Evolutionary conservation across 2,113 vertebrate species (phyloP).

Genomic region (Neotoma lepida): DNA sequence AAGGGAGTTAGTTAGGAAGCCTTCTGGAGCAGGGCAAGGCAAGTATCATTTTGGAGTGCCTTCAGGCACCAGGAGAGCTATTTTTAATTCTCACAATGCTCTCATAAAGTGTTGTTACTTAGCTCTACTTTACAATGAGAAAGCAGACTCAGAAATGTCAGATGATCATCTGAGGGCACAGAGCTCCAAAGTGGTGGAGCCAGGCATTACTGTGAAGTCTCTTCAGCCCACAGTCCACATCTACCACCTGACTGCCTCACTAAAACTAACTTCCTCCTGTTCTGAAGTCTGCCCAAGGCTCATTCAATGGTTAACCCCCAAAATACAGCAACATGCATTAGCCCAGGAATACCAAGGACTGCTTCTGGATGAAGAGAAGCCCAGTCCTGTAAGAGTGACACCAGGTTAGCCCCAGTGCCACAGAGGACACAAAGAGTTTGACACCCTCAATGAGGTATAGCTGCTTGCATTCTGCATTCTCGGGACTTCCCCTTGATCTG

Average conservation of each 20-base stretch:
- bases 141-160: constrained; percentile 20
- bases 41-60: not conserved
- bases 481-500: not conserved
- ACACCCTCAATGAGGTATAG: not conserved
- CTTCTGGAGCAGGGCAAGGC: not conserved
- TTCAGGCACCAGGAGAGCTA: not conserved
- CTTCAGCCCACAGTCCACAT: not conserved
- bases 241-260: not conserved
- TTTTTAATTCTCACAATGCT: constrained; percentile 17
- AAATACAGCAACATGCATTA: not conserved
- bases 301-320: not conserved
- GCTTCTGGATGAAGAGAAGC: not conserved
- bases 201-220: not conserved
- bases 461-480: not conserved
- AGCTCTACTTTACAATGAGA: not conserved
- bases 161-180: not conserved
- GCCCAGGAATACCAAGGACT: not conserved
- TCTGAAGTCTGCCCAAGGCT: not conserved
- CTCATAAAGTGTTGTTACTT: constrained; percentile 30
- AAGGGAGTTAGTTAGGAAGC: not conserved
- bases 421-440: not conserved
- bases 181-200: not conserved
- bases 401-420: not conserved
- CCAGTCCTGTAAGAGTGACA: not conserved
- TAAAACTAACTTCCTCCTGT: not conserved